A percentile compares a stretch with the other conserved stretches of the same genome.
phyloP scores from a whole-genome alignment of 2,797 vertebrate genomes.

The Dicrostonyx torquatus region DNA sequence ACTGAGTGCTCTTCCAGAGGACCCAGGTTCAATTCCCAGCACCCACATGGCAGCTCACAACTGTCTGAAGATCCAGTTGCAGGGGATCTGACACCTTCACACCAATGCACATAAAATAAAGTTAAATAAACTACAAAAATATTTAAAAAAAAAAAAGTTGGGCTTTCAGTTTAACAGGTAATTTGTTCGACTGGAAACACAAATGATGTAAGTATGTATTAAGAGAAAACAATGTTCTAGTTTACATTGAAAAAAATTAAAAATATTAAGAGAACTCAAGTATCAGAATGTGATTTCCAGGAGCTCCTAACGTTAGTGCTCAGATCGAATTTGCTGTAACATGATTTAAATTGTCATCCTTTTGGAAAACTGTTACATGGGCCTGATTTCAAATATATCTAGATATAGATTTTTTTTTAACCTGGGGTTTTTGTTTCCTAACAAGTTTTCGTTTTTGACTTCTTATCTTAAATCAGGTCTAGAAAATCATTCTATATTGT shows the following conservation, averaged over 20 bases:
- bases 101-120: too few relatives aligned
- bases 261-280: conserved; percentile 51
- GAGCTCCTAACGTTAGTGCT: not conserved
- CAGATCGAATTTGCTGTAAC: conserved; percentile 37
- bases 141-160: too few relatives aligned
- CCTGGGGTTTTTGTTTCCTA: not conserved
- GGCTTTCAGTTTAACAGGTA: not conserved
- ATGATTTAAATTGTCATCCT: not conserved
- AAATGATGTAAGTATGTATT: conserved; percentile 39
- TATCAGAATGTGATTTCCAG: not conserved
- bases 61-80: too few relatives aligned
- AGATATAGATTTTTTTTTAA: not conserved
- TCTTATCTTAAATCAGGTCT: conserved; percentile 32
- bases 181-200: conserved; percentile 13
- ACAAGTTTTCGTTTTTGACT: conserved; percentile 35
- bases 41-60: too few relatives aligned
- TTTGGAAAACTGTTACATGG: conserved; percentile 28
- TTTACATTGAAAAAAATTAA: conserved; percentile 39
- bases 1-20: too few relatives aligned
- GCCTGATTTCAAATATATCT: conserved; percentile 23
- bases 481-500: not conserved
- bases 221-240: conserved; percentile 18
- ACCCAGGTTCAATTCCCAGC: too few relatives aligned
- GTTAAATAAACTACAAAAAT: too few relatives aligned
- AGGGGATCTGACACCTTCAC: too few relatives aligned